Percentiles rank a stretch among this genome's conserved stretches.
phyloP scores from a whole-genome alignment of 2,113 vertebrate genomes.

The Pseudorectes ferrugineus region DNA sequence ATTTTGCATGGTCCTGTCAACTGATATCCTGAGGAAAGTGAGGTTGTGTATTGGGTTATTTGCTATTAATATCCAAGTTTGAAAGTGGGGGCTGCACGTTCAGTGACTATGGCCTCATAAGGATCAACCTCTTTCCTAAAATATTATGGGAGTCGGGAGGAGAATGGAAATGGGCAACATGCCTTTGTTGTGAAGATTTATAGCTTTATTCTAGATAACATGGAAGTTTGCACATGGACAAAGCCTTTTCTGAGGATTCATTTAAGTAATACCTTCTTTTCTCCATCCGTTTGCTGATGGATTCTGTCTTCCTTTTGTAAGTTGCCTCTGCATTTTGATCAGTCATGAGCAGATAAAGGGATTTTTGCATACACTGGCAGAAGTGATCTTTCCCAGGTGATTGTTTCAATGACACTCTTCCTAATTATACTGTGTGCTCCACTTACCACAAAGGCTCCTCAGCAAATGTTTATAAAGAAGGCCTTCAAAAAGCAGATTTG shows the following conservation, averaged over 20 bases:
- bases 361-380: neutral
- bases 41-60: neutral
- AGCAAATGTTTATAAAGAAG: neutral
- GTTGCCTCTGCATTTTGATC: neutral
- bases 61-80: neutral
- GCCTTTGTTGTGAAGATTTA: neutral
- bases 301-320: neutral
- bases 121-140: neutral
- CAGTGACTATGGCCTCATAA: neutral
- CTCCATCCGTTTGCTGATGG: neutral
- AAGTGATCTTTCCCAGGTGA: neutral
- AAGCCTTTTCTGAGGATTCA: neutral
- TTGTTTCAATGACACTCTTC: neutral
- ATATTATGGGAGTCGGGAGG: neutral
- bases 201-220: neutral
- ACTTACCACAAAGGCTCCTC: neutral
- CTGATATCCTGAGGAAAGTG: neutral
- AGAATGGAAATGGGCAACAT: neutral
- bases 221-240: neutral
- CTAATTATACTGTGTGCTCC: neutral
- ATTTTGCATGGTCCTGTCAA: neutral
- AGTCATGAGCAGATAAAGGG: neutral
- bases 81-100: neutral
- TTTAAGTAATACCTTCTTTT: neutral
- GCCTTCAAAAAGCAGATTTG: constrained; percentile 17